Evolutionary conservation across 2,113 vertebrate genomes (phyloP).

Genomic region (Paramormyrops kingsleyae): DNA sequence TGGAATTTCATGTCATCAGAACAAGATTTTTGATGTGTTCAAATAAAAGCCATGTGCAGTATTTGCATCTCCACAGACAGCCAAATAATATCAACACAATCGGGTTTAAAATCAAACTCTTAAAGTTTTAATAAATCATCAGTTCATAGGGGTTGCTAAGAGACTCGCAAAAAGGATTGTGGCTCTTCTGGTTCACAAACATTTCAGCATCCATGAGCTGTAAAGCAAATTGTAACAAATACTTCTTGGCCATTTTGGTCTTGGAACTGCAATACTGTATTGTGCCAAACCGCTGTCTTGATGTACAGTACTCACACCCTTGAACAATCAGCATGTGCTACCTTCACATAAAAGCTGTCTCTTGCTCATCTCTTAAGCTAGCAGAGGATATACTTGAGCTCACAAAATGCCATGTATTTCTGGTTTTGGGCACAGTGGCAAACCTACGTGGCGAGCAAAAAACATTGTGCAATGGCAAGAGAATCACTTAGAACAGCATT

Average conservation of each 20-base stretch:
- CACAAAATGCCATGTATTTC: background rate
- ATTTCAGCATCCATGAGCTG: background rate
- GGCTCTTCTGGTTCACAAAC: slow-evolving; percentile 7
- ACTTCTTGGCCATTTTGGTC: background rate
- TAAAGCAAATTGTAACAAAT: background rate
- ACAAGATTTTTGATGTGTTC: background rate
- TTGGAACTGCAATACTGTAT: background rate
- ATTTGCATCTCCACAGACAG: background rate
- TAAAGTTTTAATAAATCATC: slow-evolving; percentile 28
- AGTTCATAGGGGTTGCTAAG: slow-evolving; percentile 19
- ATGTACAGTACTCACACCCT: background rate
- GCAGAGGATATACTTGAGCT: background rate
- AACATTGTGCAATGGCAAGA: background rate
- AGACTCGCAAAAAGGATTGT: background rate
- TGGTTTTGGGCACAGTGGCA: slow-evolving; percentile 8
- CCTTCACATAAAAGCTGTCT: background rate
- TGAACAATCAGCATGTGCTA: background rate
- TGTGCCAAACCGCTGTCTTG: slow-evolving; percentile 1
- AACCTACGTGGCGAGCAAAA: background rate
- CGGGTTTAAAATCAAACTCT: slow-evolving; percentile 23
- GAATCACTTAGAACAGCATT: background rate
- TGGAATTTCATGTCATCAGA: background rate
- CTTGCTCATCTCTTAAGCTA: background rate
- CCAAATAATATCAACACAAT: background rate
- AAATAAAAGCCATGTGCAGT: background rate